phyloP scores from a whole-genome alignment of 1,140 invertebrate species.

The Popillia japonica region DNA sequence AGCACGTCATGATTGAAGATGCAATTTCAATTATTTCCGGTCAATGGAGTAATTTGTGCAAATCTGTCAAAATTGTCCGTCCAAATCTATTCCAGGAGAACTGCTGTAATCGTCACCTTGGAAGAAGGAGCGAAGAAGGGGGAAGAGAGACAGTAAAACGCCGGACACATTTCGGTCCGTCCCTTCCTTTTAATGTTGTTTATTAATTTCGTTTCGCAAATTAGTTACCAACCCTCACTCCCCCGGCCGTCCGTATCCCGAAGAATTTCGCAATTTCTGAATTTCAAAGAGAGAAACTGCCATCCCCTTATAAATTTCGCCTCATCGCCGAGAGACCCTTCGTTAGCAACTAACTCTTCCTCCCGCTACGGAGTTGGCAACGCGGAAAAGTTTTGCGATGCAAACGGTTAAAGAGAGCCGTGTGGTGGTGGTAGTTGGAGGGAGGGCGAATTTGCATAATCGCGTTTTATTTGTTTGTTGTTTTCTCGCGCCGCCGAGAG shows the following conservation, averaged over 20 bases:
- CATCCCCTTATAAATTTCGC: background rate
- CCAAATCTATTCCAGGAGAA: no score
- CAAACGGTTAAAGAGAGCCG: background rate
- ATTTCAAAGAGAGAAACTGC: background rate
- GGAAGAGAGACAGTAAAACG: no score
- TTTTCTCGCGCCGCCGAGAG: conserved; percentile 21
- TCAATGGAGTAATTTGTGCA: no score
- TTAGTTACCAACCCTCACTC: background rate
- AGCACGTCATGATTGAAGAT: no score
- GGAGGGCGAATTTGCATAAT: conserved; percentile 12
- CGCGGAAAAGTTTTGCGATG: conserved; percentile 12
- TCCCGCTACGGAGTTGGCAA: background rate
- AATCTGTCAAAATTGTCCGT: no score
- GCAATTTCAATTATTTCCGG: no score
- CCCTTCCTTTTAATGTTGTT: background rate
- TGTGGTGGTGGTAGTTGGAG: background rate
- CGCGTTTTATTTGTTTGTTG: conserved; percentile 33
- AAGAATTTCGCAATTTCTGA: background rate
- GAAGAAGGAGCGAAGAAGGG: no score
- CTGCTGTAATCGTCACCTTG: no score
- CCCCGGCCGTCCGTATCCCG: background rate
- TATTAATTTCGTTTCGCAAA: conserved; percentile 31
- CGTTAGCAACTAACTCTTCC: background rate
- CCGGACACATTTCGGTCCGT: background rate
- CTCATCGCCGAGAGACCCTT: background rate